phyloP scores from a whole-genome alignment of 2,888 invertebrate genomes.

The Drosophila mimetica region DNA sequence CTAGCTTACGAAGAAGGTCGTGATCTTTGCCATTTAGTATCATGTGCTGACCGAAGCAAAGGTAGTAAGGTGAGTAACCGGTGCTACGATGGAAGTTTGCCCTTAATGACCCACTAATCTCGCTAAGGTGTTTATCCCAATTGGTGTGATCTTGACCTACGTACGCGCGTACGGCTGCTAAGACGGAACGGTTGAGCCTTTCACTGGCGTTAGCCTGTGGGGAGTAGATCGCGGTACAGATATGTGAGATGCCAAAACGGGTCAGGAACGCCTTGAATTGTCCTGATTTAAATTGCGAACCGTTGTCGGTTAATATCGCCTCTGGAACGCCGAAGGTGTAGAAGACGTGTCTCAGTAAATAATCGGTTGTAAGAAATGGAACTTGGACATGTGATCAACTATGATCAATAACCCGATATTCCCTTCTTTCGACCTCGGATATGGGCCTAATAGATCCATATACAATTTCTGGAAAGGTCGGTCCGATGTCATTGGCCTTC shows the following conservation, averaged over 20 bases:
- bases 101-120: not conserved
- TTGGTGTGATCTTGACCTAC: not conserved
- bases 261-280: not conserved
- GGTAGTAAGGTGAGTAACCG: not conserved
- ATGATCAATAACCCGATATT: too few species aligned
- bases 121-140: not conserved
- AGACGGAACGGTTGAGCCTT: too few species aligned
- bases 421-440: too few species aligned
- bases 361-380: slow-evolving; percentile 6
- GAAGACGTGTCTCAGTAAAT: not conserved
- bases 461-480: too few species aligned
- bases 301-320: not conserved
- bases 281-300: slow-evolving; percentile 1
- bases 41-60: not conserved
- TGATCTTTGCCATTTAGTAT: not conserved
- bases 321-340: not conserved
- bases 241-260: not conserved
- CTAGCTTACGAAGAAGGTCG: not conserved
- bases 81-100: not conserved
- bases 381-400: slow-evolving; percentile 2
- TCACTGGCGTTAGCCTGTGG: too few species aligned
- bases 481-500: too few species aligned
- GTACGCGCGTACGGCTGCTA: too few species aligned
- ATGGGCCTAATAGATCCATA: too few species aligned
- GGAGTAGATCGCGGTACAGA: too few species aligned